Evolutionary conservation across 2,113 vertebrate species (phyloP), one percentile per base, ranked within the genome.

Genomic region (Polyodon spathula): DNA sequence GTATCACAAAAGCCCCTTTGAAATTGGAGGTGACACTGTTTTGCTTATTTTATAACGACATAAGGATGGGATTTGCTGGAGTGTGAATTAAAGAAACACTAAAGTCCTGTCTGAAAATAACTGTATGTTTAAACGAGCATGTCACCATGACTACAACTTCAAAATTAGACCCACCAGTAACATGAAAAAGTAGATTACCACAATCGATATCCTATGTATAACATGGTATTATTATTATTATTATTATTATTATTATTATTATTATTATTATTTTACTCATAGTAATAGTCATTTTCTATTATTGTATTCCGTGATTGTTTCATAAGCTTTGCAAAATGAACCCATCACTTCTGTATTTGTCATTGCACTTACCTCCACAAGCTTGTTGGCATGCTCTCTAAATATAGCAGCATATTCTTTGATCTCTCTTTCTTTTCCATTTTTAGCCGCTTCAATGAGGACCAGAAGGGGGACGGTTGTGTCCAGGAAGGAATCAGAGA

Each of bases 401-500:
- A 89, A 87, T 76, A 89, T 82, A 1, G 77, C 75, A 58, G 83
- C 83, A 60, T 88, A 88, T 71, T 89, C 87, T 66, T 85, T 83
- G 69, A 89, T 84, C 77, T 89, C 87, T 61, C 81, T 81, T 14
- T 88, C 84, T 61, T 76, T 78, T 51, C 85, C 85, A 63, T 83
- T 83, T 81, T 84, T 89, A 58, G 85, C 84, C 42, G 86, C 86
- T 76, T 89, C 87, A 42, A 82, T 86, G 61, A 89, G 85, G 63
- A 89, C 84, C 59, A 89, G 14, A 72, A 89, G 85, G 7, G 86
- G 87, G n/a, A 89, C 81, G 10, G 84, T 87, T 0, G 85, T 89
- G 65, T 89, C 87, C 66, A 88, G 68, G 77, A 88, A 89, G 54
- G 87, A 88, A 62, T 89, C 87, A 9, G 86, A 89, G 65, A 89